Conservation (phyloP, 2,113 vertebrate genomes). For the Heliornis fulica region DNA sequence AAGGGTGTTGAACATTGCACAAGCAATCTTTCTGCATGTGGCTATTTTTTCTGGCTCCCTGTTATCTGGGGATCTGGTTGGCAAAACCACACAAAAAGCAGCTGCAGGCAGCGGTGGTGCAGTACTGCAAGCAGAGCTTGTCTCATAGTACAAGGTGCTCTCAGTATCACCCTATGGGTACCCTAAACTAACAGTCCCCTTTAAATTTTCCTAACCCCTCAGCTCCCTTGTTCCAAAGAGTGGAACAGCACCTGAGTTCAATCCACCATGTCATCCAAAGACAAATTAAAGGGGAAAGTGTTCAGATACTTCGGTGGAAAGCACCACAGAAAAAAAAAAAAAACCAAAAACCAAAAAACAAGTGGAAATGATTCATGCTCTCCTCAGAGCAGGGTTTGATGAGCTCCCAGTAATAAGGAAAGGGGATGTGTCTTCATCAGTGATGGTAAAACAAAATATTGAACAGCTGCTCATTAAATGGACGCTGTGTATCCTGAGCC, state of each 20-base stretch:
- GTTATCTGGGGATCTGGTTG: background rate
- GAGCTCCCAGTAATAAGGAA: background rate
- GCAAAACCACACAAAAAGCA: background rate
- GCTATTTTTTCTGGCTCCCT: background rate
- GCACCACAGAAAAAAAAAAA: background rate
- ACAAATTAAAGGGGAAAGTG: background rate
- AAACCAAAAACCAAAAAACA: background rate
- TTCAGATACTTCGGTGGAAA: background rate
- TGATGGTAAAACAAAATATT: background rate
- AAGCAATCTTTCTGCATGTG: background rate
- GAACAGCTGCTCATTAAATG: slow-evolving; percentile 28
- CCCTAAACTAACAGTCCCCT: background rate
- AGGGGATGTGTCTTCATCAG: background rate
- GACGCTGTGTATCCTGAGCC: background rate
- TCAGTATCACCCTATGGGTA: accelerated
- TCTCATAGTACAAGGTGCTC: background rate
- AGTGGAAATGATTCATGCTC: background rate
- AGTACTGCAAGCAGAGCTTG: background rate
- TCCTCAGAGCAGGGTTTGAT: background rate
- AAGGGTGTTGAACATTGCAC: background rate
- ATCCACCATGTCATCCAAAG: background rate
- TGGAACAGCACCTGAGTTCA: background rate
- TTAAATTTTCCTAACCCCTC: background rate
- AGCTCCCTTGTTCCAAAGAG: background rate
- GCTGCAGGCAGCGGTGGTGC: background rate